phyloP scores from a whole-genome alignment of 1,140 invertebrate species.

The Monochamus saltuarius region DNA sequence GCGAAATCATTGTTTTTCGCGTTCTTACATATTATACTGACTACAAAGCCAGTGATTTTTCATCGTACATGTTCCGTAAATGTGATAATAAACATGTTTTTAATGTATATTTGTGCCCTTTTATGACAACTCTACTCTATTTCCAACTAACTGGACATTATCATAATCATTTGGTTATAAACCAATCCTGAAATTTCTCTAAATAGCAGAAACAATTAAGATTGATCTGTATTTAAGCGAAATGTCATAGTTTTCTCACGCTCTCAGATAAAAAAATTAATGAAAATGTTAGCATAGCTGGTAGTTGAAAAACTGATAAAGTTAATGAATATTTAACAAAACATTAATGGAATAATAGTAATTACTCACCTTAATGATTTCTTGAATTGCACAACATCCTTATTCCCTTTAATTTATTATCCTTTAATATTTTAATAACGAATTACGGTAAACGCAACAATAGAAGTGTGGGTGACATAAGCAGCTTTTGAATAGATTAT shows the following conservation, averaged over 20 bases:
- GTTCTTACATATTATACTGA: slow-evolving; percentile 17
- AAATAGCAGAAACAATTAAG: slow-evolving; percentile 1
- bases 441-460: no score
- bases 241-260: slow-evolving; percentile 23
- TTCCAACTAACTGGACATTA: slow-evolving; percentile 8
- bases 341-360: no score
- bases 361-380: no score
- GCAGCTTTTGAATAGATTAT: no score
- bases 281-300: slow-evolving; percentile 1
- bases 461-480: no score
- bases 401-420: no score
- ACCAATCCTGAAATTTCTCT: slow-evolving; percentile 16
- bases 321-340: no score
- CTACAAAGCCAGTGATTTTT: slow-evolving; percentile 32
- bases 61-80: slow-evolving; percentile 42
- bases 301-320: neutral
- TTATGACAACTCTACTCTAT: slow-evolving; percentile 25
- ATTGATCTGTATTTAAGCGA: slow-evolving; percentile 1
- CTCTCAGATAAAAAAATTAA: neutral
- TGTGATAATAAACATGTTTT: slow-evolving; percentile 51
- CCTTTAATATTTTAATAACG: no score
- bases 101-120: slow-evolving; percentile 42
- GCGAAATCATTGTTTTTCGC: slow-evolving; percentile 22
- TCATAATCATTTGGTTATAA: slow-evolving; percentile 22
- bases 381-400: no score